phyloP scores from a whole-genome alignment of 2,888 invertebrate species.

The Anodontia alba region DNA sequence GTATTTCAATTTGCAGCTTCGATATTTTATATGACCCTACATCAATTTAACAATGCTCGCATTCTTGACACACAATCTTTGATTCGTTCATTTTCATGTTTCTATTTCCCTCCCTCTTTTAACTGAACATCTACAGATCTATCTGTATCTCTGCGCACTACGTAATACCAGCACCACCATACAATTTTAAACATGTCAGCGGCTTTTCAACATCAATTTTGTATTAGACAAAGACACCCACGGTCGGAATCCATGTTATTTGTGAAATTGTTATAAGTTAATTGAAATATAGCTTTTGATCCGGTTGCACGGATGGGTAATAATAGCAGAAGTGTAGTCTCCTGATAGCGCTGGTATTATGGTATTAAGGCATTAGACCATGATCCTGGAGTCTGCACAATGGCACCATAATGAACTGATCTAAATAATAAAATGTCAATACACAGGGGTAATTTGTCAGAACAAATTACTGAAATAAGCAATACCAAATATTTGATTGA shows the following conservation, averaged over 20 bases:
- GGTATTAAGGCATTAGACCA: constrained; percentile 53
- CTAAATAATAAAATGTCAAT: constrained; percentile 64
- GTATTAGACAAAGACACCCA: constrained; percentile 13
- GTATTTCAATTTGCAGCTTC: too few relatives aligned
- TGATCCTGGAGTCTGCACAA: background rate
- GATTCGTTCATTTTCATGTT: too few relatives aligned
- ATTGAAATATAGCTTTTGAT: constrained; percentile 67
- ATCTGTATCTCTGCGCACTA: background rate
- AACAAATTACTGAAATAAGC: constrained; percentile 65
- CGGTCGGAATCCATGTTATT: constrained; percentile 8
- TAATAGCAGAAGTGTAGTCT: constrained; percentile 47
- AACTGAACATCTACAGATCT: background rate
- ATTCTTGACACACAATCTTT: too few relatives aligned
- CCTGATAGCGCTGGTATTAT: constrained; percentile 56
- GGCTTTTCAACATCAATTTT: constrained; percentile 15
- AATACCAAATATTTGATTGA: constrained; percentile 65
- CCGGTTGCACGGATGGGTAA: constrained; percentile 54
- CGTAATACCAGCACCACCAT: constrained; percentile 5
- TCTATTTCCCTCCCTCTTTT: background rate
- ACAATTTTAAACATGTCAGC: constrained; percentile 15
- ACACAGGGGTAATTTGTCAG: constrained; percentile 65
- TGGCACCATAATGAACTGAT: constrained; percentile 49
- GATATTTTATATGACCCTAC: too few relatives aligned
- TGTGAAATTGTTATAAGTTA: constrained; percentile 60
- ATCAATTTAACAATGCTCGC: too few relatives aligned